Conservation (phyloP, 2,888 invertebrate genomes). For the Drosophila siamana region DNA sequence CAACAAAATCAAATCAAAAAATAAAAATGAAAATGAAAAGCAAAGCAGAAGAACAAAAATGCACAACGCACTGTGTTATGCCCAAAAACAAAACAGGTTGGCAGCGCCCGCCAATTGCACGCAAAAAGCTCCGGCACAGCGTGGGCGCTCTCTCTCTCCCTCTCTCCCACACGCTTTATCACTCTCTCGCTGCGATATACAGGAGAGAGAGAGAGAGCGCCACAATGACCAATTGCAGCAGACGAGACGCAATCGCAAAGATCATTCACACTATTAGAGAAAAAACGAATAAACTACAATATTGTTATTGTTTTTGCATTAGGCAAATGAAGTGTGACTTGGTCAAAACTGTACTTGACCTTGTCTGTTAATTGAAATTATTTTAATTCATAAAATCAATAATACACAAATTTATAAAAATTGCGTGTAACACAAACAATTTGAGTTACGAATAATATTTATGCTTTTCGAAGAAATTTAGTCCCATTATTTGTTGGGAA, state of each 20-base stretch:
- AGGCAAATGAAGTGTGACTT: too few species aligned
- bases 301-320: too few species aligned
- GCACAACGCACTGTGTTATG: constrained; percentile 23
- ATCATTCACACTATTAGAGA: constrained; percentile 33
- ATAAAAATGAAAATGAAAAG: constrained; percentile 10
- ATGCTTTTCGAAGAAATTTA: too few species aligned
- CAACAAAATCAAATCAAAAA: background rate
- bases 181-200: background rate
- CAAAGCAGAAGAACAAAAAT: constrained; percentile 5
- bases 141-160: constrained; percentile 21
- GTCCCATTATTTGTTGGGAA: too few species aligned
- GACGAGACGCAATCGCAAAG: constrained; percentile 2
- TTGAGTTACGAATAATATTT: too few species aligned
- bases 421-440: too few species aligned
- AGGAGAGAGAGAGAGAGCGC: background rate
- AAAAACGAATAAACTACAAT: too few species aligned
- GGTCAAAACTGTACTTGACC: too few species aligned
- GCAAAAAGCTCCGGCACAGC: constrained; percentile 22
- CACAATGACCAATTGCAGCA: constrained; percentile 1
- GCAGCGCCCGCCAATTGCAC: constrained; percentile 41
- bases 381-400: too few species aligned
- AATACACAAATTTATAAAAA: too few species aligned
- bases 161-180: background rate
- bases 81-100: constrained; percentile 43
- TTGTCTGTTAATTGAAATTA: too few species aligned